Conservation (phyloP, 2,113 vertebrate species). For the Ammodramus savannarum region DNA sequence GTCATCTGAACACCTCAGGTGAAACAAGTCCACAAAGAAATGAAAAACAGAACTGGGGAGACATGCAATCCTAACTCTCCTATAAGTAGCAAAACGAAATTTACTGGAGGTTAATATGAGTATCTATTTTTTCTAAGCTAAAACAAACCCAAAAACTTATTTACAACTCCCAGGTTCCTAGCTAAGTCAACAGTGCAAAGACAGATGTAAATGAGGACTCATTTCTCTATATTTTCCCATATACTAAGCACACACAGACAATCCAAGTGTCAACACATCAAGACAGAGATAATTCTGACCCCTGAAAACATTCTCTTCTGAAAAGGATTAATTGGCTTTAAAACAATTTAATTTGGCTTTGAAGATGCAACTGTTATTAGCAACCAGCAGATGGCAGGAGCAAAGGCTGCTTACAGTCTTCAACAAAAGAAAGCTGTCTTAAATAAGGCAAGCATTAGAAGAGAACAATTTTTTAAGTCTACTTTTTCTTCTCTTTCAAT, state of each 20-base stretch:
- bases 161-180: not conserved
- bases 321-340: constrained; percentile 55
- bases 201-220: constrained; percentile 18
- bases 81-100: not conserved
- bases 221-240: constrained; percentile 11
- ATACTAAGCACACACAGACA: constrained; percentile 32
- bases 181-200: not conserved
- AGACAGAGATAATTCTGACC: constrained; percentile 45
- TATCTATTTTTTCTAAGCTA: not conserved
- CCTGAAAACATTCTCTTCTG: constrained; percentile 13
- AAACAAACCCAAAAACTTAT: constrained; percentile 1
- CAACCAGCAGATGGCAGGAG: constrained; percentile 79
- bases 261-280: constrained; percentile 57
- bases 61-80: not conserved
- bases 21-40: not conserved
- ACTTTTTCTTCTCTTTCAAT: not conserved
- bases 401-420: constrained; percentile 31
- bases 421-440: constrained; percentile 59
- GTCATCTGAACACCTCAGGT: not conserved
- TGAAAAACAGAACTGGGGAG: not conserved
- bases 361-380: constrained; percentile 40
- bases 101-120: not conserved
- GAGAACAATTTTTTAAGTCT: not conserved
- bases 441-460: not conserved
- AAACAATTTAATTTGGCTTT: constrained; percentile 49